A percentile compares a stretch with the other conserved stretches of the same genome.
Evolutionary conservation across 2,888 invertebrate genomes (phyloP).

Genomic region (Cetonia aurata): DNA sequence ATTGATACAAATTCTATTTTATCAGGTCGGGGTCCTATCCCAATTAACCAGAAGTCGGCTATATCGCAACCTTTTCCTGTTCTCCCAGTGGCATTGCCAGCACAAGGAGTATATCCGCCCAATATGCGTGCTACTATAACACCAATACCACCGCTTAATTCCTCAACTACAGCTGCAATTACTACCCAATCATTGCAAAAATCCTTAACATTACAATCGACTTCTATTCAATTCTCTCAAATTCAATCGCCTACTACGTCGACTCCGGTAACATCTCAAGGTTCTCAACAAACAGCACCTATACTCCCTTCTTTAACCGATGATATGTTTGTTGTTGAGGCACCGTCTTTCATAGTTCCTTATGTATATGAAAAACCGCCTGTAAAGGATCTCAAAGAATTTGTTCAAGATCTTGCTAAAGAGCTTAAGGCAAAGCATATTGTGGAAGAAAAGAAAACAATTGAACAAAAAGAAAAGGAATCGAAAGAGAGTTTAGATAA

Average conservation of each 20-base stretch:
- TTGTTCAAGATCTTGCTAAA: slow-evolving; percentile 74
- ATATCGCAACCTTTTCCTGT: slow-evolving; percentile 62
- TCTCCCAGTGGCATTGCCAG: slow-evolving; percentile 69
- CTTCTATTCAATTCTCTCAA: slow-evolving; percentile 31
- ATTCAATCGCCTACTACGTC: slow-evolving; percentile 49
- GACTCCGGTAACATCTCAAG: slow-evolving; percentile 50
- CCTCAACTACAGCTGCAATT: slow-evolving; percentile 47
- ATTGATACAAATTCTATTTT: slow-evolving; percentile 83
- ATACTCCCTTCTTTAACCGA: slow-evolving; percentile 88
- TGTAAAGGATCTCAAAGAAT: slow-evolving; percentile 80
- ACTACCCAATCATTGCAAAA: slow-evolving; percentile 57
- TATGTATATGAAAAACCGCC: slow-evolving; percentile 94
- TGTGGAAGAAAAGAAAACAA: slow-evolving; percentile 68
- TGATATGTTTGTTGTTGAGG: slow-evolving; percentile 93
- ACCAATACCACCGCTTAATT: slow-evolving; percentile 68
- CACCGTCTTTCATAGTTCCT: slow-evolving; percentile 93
- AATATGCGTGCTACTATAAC: slow-evolving; percentile 72
- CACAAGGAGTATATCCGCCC: slow-evolving; percentile 76
- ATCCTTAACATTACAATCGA: slow-evolving; percentile 54
- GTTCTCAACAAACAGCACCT: slow-evolving; percentile 61
- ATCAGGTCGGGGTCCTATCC: slow-evolving; percentile 73
- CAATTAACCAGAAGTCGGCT: slow-evolving; percentile 65
- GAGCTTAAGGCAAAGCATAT: slow-evolving; percentile 74
- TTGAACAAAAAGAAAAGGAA: slow-evolving; percentile 46
- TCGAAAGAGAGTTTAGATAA: slow-evolving; percentile 48